phyloP scores from a whole-genome alignment of 2,797 vertebrate species.

The Xiphorhynchus erythropygius region DNA sequence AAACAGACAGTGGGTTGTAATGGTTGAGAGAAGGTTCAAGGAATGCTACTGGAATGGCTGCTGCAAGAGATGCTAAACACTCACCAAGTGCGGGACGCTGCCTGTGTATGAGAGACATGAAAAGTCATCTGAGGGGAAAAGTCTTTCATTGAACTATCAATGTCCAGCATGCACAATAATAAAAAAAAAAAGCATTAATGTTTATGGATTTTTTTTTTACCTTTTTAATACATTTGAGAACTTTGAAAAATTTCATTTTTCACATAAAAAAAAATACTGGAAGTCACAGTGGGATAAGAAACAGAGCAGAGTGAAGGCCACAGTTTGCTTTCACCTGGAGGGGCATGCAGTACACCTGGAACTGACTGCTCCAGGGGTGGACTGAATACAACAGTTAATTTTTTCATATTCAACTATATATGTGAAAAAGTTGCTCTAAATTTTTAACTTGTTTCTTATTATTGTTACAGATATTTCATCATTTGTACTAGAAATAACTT shows the following conservation, averaged over 20 bases:
- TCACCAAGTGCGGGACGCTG: constrained; percentile 96
- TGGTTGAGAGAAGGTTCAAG: constrained; percentile 93
- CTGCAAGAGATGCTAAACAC: constrained; percentile 94
- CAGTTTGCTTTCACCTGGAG: too few relatives aligned
- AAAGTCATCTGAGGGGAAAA: neutral
- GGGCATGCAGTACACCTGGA: too few relatives aligned
- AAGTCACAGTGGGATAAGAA: neutral
- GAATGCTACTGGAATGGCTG: constrained; percentile 96
- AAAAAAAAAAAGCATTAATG: neutral
- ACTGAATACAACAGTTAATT: neutral
- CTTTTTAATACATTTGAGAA: neutral
- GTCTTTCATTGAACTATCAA: neutral
- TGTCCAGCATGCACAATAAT: neutral
- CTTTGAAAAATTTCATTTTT: neutral
- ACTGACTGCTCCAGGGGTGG: too few relatives aligned
- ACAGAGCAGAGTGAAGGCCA: rapidly evolving
- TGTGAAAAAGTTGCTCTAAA: neutral
- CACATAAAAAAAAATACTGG: neutral
- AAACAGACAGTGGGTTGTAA: constrained; percentile 92
- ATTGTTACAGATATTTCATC: neutral
- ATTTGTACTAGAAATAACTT: neutral
- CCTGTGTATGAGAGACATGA: constrained; percentile 71
- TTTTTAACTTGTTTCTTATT: neutral
- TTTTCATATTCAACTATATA: neutral
- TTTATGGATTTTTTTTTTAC: neutral